Evolutionary conservation across 2,888 invertebrate species (phyloP).

Genomic region (Furcula furcula): DNA sequence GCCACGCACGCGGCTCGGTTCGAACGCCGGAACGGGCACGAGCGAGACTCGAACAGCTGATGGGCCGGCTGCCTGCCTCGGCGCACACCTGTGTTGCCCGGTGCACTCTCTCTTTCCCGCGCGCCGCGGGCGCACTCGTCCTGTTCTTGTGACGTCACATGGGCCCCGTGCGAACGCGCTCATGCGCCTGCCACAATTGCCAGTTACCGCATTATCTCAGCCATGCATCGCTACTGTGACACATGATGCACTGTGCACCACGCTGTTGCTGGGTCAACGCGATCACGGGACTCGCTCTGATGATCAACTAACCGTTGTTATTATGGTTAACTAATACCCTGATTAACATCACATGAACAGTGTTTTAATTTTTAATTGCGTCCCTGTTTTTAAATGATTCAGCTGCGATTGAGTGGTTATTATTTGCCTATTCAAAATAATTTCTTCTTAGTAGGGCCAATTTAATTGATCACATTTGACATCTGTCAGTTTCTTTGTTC

Average conservation of each 20-base stretch:
- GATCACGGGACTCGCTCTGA: conserved; percentile 7
- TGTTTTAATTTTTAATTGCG: too few relatives aligned
- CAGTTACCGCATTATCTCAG: conserved; percentile 33
- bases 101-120: conserved; percentile 68
- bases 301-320: background rate
- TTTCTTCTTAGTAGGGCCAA: too few relatives aligned
- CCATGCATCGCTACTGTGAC: conserved; percentile 20
- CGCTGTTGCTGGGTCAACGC: conserved; percentile 30
- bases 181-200: too few relatives aligned
- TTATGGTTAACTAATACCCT: too few relatives aligned
- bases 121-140: conserved; percentile 50
- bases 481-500: too few relatives aligned
- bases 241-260: too few relatives aligned
- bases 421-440: too few relatives aligned
- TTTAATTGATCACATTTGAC: too few relatives aligned
- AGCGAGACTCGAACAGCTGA: conserved; percentile 73
- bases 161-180: conserved; percentile 38
- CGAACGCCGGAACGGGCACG: conserved; percentile 50
- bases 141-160: conserved; percentile 51
- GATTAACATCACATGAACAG: too few relatives aligned
- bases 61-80: conserved; percentile 51
- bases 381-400: too few relatives aligned
- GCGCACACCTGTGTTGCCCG: conserved; percentile 73
- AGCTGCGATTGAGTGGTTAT: too few relatives aligned
- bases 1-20: conserved; percentile 14